Conservation (phyloP, 2,888 invertebrate species). For the Criorhina ranunculi region DNA sequence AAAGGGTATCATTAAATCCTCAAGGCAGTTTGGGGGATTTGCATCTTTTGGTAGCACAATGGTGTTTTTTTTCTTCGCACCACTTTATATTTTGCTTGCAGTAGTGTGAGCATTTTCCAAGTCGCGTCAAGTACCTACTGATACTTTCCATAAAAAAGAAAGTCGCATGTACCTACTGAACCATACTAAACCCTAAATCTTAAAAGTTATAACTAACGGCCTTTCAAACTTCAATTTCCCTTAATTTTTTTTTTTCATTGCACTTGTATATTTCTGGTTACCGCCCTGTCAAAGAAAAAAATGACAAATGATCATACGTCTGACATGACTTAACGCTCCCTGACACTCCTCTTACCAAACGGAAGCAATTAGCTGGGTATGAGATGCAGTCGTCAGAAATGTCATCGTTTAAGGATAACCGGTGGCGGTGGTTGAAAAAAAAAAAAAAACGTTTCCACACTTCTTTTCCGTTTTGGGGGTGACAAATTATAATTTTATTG, state of each 20-base stretch:
- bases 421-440: constrained; percentile 43
- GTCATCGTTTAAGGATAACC: constrained; percentile 75
- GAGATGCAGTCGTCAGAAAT: constrained; percentile 66
- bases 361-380: constrained; percentile 74
- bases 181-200: no score
- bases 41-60: no score
- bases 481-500: constrained; percentile 74
- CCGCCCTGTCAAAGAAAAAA: not conserved
- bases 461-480: constrained; percentile 68
- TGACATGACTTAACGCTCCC: constrained; percentile 49
- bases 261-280: not conserved
- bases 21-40: no score
- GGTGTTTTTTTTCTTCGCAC: no score
- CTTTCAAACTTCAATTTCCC: no score
- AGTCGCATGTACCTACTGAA: no score
- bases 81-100: no score
- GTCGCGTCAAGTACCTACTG: no score
- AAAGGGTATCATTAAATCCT: no score
- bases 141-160: no score
- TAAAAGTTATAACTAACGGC: no score
- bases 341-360: constrained; percentile 53
- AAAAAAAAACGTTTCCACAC: constrained; percentile 52
- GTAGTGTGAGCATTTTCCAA: no score
- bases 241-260: not conserved
- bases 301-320: constrained; percentile 54